phyloP scores from a whole-genome alignment of 2,113 vertebrate species.

The Caranx ignobilis region DNA sequence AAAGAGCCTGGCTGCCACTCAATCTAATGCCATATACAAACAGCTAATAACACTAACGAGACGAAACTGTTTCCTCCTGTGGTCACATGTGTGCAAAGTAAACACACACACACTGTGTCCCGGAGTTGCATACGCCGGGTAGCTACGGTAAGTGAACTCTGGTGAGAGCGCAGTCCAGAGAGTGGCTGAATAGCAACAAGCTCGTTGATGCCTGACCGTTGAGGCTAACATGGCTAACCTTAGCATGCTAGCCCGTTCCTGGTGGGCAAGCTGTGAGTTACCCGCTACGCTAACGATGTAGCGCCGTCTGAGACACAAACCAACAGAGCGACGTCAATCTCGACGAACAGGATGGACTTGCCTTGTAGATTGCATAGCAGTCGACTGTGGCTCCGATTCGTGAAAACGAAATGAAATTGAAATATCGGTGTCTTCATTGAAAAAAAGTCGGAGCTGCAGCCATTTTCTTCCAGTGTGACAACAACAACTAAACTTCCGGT shows the following conservation, averaged over 20 bases:
- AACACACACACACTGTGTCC: background rate
- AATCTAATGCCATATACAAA: constrained; percentile 36
- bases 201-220: constrained; percentile 68
- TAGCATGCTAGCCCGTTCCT: constrained; percentile 74
- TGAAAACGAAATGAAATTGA: constrained; percentile 75
- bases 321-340: constrained; percentile 18
- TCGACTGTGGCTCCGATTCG: constrained; percentile 69
- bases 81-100: background rate
- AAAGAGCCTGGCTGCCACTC: constrained; percentile 32
- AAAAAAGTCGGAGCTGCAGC: constrained; percentile 86
- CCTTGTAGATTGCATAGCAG: constrained; percentile 81
- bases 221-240: constrained; percentile 73
- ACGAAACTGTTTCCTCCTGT: constrained; percentile 39
- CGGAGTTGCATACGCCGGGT: background rate
- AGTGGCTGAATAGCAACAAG: constrained; percentile 73
- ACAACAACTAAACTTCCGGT: constrained; percentile 88
- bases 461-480: constrained; percentile 89
- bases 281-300: constrained; percentile 53
- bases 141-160: background rate
- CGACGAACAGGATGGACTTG: constrained; percentile 64
- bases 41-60: constrained; percentile 40
- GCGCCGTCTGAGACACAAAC: constrained; percentile 28
- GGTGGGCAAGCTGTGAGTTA: constrained; percentile 72
- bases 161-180: constrained; percentile 24
- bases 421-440: constrained; percentile 85